Evolutionary conservation across 2,888 invertebrate species (phyloP).

Genomic region (Oasisia sp.): DNA sequence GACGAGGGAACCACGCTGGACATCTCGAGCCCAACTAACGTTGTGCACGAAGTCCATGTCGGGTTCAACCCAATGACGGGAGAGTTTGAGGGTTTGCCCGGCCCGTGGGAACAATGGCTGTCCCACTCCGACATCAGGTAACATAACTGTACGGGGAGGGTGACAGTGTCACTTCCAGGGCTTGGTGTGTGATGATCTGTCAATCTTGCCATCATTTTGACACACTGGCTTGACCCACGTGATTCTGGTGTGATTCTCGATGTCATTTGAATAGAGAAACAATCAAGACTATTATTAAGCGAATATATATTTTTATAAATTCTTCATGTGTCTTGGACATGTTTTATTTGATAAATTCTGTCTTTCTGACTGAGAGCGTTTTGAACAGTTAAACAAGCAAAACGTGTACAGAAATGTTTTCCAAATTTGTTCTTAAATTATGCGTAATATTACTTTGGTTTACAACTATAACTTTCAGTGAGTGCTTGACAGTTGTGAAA

Average conservation of each 20-base stretch:
- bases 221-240: neutral
- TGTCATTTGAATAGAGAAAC: too few relatives aligned
- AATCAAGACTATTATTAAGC: too few relatives aligned
- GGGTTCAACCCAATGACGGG: conserved; percentile 85
- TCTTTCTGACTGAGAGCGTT: too few relatives aligned
- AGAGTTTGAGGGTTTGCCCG: conserved; percentile 84
- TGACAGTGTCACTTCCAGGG: neutral
- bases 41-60: conserved; percentile 87
- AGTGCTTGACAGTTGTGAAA: neutral
- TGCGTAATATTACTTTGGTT: too few relatives aligned
- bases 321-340: too few relatives aligned
- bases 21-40: conserved; percentile 34
- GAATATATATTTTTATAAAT: too few relatives aligned
- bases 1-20: conserved; percentile 14
- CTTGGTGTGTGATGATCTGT: neutral
- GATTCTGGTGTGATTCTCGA: too few relatives aligned
- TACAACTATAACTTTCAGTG: neutral
- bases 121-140: conserved; percentile 81
- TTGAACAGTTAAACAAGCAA: too few relatives aligned
- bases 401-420: too few relatives aligned
- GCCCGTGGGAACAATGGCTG: conserved; percentile 68
- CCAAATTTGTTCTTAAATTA: too few relatives aligned
- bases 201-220: neutral
- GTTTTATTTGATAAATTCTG: too few relatives aligned
- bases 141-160: conserved; percentile 30